phyloP scores from a whole-genome alignment of 1,140 invertebrate species.

The Thereuonema tuberculata region DNA sequence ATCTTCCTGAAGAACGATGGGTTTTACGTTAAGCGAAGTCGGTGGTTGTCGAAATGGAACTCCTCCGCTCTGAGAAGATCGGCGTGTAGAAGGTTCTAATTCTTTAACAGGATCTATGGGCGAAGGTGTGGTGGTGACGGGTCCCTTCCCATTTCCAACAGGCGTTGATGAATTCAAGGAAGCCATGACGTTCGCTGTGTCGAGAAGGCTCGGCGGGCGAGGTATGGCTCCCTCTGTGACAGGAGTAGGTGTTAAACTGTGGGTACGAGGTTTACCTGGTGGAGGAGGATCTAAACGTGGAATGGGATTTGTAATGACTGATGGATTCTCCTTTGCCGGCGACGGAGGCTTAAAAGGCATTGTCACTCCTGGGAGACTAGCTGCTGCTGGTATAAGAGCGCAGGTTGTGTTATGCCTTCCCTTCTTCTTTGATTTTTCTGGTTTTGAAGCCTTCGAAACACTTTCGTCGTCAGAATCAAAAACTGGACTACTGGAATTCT shows the following conservation, averaged over 20 bases:
- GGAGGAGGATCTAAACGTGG: slow-evolving; percentile 4
- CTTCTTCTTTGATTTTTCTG: slow-evolving; percentile 5
- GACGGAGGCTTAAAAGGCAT: slow-evolving; percentile 4
- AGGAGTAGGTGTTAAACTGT: background rate
- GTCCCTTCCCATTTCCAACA: background rate
- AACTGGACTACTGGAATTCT: slow-evolving; percentile 83
- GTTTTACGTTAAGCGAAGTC: background rate
- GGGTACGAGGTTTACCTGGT: background rate
- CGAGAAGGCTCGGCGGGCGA: background rate
- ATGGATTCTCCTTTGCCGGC: slow-evolving; percentile 30
- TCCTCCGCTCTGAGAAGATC: no score
- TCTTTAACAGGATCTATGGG: no score
- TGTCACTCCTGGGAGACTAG: slow-evolving; percentile 35
- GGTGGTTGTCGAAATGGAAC: no score
- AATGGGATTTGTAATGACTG: slow-evolving; percentile 31
- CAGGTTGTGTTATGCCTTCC: slow-evolving; percentile 17
- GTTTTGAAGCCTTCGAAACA: slow-evolving; percentile 41
- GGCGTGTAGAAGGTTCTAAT: no score
- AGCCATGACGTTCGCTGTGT: background rate
- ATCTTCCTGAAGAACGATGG: slow-evolving; percentile 28
- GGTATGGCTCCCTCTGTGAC: background rate
- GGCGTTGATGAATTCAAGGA: background rate
- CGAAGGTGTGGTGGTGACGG: background rate
- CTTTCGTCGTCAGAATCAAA: slow-evolving; percentile 83
- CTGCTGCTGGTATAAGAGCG: slow-evolving; percentile 22